Percentiles rank a stretch among this genome's conserved stretches.
These are phyloP conservation scores for Therioaphis trifolii DNA, from an alignment of 2,888 invertebrate genomes.

Conservation along the genomic window DNA sequence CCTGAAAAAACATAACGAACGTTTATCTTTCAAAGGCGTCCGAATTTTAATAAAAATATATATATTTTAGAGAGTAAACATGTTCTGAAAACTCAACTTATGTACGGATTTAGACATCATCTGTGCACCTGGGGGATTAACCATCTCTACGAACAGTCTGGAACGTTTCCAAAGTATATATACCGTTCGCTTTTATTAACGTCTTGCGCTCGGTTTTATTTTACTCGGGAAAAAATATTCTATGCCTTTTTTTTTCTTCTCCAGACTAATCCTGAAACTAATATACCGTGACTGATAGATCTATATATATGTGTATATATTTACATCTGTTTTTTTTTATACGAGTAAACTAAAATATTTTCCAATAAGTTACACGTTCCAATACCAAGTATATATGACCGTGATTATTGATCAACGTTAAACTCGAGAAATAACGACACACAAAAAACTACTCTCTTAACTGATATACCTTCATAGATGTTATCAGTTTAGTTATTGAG, in stretches of 20 bases:
- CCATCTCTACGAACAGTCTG: constrained; percentile 30
- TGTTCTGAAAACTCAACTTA: constrained; percentile 36
- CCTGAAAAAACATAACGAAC: not conserved
- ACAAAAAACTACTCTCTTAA: too few species aligned
- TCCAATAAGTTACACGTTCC: not conserved
- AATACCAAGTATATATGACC: too few species aligned
- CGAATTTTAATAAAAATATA: constrained; percentile 18
- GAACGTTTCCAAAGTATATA: constrained; percentile 49
- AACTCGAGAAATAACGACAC: too few species aligned
- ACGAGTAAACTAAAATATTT: too few species aligned
- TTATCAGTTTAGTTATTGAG: not conserved
- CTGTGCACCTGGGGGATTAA: constrained; percentile 58
- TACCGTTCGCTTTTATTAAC: constrained; percentile 48
- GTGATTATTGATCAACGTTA: too few species aligned
- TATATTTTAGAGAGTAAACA: constrained; percentile 23
- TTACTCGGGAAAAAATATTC: not conserved
- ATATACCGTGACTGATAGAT: not conserved
- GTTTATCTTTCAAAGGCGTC: not conserved
- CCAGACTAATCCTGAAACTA: not conserved
- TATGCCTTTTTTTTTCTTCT: constrained; percentile 4
- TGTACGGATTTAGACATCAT: constrained; percentile 59
- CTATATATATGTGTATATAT: not conserved
- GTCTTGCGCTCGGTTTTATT: constrained; percentile 23
- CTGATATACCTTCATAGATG: too few species aligned
- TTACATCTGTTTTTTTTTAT: too few species aligned